Base-by-base conservation (phyloP, 2,113 vertebrate species). In the Chloroceryle aenea region DNA sequence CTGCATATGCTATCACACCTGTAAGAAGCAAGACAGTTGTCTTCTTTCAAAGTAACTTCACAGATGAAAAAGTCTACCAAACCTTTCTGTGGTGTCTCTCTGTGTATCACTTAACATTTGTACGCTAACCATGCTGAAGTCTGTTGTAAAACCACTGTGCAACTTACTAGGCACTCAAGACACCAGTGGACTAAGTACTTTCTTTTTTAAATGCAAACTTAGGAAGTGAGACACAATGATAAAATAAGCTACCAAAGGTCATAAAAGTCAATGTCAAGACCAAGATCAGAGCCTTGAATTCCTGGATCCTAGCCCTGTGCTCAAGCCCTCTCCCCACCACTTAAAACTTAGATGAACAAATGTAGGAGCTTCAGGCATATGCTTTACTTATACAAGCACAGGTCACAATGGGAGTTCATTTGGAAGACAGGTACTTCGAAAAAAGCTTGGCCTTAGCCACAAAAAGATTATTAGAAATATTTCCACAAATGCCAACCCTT, bases 201-300 rank as follows among this genome's bases (percentile, higher is more conserved):
- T 93, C 68, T 86, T 94, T 90, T 84, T 50, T 8, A 95, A 91
- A 92, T 32, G n/a, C 47, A 84, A 90, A 79, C 36, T 20, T 64
- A 92, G 58, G 66, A 92, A 89, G 61, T 38, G 40, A 92, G 72
- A 30, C 11, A 75, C 72, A 92, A 93, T 20, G 50, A 89, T 77
- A 94, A 90, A 92, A 92, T 6, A 76, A 72, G 43, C 77, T 90
- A 94, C 52, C 76, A 90, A 86, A 93, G 96, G 86, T 94, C 92
- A 68, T 56, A 72, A 92, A 96, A 94, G 88, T 82, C 90, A 95
- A 86, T 75, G 93, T 92, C 92, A 95, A 90, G 87, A 90, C 25
- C 69, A 84, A 86, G 83, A 88, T 90, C 42, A 90, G 79, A 93
- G 68, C 43, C 30, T 29, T 30, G 72, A 81, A 64, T 86, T 95